These are phyloP conservation scores for Anabacerthia variegaticeps DNA, from an alignment of 2,797 vertebrate species.

Conservation along the genomic window DNA sequence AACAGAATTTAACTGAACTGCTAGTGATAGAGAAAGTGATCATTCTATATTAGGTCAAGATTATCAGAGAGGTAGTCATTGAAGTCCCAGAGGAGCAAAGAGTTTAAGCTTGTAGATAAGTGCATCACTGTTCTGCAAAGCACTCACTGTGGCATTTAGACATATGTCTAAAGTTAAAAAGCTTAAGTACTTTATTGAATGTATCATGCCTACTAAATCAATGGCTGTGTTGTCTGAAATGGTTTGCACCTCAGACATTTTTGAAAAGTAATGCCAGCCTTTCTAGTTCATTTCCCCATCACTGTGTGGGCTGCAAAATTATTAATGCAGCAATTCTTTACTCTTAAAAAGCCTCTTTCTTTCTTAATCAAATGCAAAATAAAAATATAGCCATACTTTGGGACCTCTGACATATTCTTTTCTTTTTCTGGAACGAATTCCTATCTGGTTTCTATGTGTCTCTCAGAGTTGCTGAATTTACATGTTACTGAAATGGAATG, in stretches of 20 bases:
- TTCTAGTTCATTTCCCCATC: neutral
- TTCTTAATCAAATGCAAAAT: neutral
- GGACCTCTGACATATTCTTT: neutral
- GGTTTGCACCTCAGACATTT: neutral
- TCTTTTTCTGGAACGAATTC: neutral
- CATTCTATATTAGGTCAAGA: neutral
- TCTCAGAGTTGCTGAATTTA: neutral
- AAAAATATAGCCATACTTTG: neutral
- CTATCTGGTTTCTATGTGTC: neutral
- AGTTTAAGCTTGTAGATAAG: neutral
- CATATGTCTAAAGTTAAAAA: neutral
- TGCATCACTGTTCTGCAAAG: neutral
- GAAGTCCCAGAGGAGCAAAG: neutral
- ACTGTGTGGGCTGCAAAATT: neutral
- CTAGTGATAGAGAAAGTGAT: neutral
- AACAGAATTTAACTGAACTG: neutral
- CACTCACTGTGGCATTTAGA: neutral
- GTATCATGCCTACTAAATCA: neutral
- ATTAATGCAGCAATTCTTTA: neutral
- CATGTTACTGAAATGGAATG: neutral
- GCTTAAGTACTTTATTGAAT: neutral
- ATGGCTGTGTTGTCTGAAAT: neutral
- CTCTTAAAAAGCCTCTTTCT: neutral
- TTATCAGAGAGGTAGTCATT: neutral
- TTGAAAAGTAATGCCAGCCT: neutral